phyloP scores from a whole-genome alignment of 2,797 vertebrate species.

The Gadopsis marmoratus region DNA sequence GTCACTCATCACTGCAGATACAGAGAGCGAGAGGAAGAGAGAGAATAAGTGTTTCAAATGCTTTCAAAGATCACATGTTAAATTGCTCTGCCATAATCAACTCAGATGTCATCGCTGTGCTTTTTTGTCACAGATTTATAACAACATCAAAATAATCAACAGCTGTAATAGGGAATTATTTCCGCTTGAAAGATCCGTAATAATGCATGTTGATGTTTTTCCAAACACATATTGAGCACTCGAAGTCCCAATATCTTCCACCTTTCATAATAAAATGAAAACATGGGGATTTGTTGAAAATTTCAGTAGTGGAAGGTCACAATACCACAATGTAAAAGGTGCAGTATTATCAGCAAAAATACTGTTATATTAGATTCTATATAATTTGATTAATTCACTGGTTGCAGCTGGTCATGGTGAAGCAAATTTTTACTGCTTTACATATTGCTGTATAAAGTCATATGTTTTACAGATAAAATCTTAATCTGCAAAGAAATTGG shows the following conservation, averaged over 20 bases:
- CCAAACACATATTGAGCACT: not conserved
- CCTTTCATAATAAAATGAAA: not conserved
- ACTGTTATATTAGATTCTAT: not conserved
- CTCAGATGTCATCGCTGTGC: conserved; percentile 52
- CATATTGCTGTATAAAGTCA: not conserved
- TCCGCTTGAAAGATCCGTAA: conserved; percentile 14
- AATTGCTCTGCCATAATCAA: conserved; percentile 64
- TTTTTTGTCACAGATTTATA: conserved; percentile 32
- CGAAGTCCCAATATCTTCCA: not conserved
- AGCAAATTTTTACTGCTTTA: not conserved
- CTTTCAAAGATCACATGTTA: conserved; percentile 68
- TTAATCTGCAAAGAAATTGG: not conserved
- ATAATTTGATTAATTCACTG: not conserved
- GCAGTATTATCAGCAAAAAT: not conserved
- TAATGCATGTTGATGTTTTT: conserved; percentile 1
- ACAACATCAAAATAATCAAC: conserved; percentile 59
- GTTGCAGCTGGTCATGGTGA: not conserved
- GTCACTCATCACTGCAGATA: conserved; percentile 82
- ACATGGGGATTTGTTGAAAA: not conserved
- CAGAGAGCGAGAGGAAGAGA: conserved; percentile 42
- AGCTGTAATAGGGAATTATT: conserved; percentile 36
- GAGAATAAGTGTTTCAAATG: conserved; percentile 57
- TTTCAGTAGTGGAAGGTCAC: not conserved
- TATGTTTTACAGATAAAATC: not conserved
- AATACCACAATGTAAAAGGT: not conserved